Evolutionary conservation across 2,797 vertebrate genomes (phyloP).

Genomic region (Syndactyla subalaris): DNA sequence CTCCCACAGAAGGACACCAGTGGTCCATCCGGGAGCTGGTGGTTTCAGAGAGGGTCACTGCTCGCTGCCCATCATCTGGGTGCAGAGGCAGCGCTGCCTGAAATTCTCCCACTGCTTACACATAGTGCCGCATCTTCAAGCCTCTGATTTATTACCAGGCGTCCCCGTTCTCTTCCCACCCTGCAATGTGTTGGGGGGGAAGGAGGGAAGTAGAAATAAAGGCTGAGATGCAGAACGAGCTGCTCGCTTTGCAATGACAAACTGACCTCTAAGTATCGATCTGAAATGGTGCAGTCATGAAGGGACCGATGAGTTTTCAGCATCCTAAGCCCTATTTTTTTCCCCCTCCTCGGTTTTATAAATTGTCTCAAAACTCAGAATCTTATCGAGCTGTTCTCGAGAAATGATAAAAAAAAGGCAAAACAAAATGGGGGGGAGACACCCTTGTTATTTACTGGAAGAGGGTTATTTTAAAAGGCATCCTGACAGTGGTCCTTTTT

Average conservation of each 20-base stretch:
- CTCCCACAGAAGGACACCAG: neutral
- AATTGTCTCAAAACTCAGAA: neutral
- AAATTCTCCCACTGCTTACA: neutral
- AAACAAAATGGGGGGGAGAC: accelerated
- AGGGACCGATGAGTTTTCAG: constrained; percentile 2
- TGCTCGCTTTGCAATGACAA: constrained; percentile 19
- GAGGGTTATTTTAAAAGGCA: neutral
- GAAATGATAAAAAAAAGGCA: neutral
- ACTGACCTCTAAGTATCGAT: constrained; percentile 52
- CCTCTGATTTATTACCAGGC: neutral
- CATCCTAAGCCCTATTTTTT: neutral
- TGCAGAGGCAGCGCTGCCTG: neutral
- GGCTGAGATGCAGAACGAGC: neutral
- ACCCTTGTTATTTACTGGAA: neutral
- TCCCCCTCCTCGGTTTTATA: neutral
- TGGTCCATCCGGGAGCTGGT: neutral
- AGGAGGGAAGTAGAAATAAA: neutral
- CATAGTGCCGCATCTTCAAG: accelerated
- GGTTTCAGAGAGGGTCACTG: accelerated
- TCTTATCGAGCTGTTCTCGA: neutral
- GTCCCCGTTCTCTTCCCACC: accelerated
- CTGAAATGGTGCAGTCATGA: constrained; percentile 19
- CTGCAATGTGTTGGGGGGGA: neutral
- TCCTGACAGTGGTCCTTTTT: neutral
- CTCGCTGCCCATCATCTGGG: neutral